Percentiles rank a stretch among this genome's conserved stretches.
phyloP scores from a whole-genome alignment of 2,888 invertebrate species.

The Mimachlamys varia region DNA sequence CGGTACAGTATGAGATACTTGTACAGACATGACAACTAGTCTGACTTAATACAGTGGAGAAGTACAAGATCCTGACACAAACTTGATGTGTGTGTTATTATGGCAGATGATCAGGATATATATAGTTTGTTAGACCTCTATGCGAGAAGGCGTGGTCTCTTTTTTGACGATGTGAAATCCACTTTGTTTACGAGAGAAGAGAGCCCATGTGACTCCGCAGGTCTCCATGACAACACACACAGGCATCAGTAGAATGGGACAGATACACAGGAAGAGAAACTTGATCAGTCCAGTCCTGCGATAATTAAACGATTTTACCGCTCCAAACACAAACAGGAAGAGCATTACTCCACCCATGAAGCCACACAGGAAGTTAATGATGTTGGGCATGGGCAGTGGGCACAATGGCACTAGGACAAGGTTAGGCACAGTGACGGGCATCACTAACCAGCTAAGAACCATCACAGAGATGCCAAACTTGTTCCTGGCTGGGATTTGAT shows the following conservation, averaged over 20 bases:
- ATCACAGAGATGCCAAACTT: slow-evolving; percentile 69
- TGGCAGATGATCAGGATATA: no score
- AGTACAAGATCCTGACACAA: no score
- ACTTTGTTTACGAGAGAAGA: slow-evolving; percentile 57
- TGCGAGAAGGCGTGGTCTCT: slow-evolving; percentile 49
- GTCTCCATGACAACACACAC: slow-evolving; percentile 66
- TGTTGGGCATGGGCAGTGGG: slow-evolving; percentile 65
- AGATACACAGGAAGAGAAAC: slow-evolving; percentile 61
- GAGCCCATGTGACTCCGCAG: slow-evolving; percentile 63
- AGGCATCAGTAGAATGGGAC: slow-evolving; percentile 61
- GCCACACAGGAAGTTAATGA: slow-evolving; percentile 60
- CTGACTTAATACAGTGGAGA: no score
- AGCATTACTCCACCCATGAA: slow-evolving; percentile 66
- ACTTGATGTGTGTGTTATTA: no score
- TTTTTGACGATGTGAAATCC: slow-evolving; percentile 72
- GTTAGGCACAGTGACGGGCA: slow-evolving; percentile 70
- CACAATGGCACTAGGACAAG: slow-evolving; percentile 63
- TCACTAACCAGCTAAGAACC: slow-evolving; percentile 65
- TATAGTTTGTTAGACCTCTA: not conserved
- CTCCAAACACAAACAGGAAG: slow-evolving; percentile 70
- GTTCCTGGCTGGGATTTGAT: slow-evolving; percentile 66
- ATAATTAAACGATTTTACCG: slow-evolving; percentile 69
- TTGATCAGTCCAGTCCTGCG: slow-evolving; percentile 61
- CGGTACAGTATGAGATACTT: no score
- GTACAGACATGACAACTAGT: no score